A percentile compares a stretch with the other conserved stretches of the same genome.
Evolutionary conservation across 2,797 vertebrate genomes (phyloP).

Genomic region (Columba guinea): DNA sequence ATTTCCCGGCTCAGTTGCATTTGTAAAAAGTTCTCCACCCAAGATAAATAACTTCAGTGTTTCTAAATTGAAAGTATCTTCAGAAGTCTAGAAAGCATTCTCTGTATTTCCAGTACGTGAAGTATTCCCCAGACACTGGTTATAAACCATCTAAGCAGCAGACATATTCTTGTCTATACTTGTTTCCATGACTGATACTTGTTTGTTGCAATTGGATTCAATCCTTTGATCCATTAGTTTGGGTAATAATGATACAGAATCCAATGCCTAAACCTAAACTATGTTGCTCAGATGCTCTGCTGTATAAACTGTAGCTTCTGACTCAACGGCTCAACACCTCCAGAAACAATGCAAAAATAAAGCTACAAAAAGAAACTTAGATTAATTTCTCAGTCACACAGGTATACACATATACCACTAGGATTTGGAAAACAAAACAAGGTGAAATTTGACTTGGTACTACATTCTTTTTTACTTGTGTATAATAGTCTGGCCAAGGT

Average conservation of each 20-base stretch:
- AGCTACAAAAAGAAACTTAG: neutral
- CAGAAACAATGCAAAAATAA: neutral
- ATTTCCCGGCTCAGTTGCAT: neutral
- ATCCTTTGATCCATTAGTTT: neutral
- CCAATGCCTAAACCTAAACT: neutral
- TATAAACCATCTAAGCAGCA: neutral
- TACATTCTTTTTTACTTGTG: neutral
- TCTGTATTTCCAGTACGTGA: accelerated
- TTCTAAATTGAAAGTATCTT: neutral
- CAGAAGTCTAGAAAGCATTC: neutral
- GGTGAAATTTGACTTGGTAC: neutral
- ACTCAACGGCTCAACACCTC: neutral
- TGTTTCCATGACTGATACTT: neutral
- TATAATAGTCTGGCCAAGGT: neutral
- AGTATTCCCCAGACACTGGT: neutral
- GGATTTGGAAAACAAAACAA: neutral
- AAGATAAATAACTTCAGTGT: neutral
- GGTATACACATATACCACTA: neutral
- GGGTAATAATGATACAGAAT: neutral
- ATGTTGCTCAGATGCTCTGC: neutral
- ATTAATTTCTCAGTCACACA: neutral
- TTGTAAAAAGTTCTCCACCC: neutral
- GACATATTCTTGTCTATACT: neutral
- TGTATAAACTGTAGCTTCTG: neutral
- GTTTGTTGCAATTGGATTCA: neutral